phyloP scores from a whole-genome alignment of 2,888 invertebrate species.

The Caenorhabditis panamensis region DNA sequence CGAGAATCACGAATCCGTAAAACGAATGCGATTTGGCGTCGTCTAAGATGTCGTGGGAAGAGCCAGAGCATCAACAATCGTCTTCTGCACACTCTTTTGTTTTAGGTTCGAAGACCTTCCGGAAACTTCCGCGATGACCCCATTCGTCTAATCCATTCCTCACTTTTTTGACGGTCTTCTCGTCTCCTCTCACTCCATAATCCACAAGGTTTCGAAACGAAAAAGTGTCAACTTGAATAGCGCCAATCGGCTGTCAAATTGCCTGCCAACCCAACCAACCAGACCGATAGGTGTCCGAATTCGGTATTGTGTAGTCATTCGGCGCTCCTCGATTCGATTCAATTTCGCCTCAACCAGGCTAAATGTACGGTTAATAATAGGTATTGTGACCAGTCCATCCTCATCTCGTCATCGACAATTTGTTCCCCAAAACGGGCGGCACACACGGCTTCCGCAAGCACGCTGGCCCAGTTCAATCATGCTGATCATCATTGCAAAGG shows the following conservation, averaged over 20 bases:
- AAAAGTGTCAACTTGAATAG: conserved; percentile 56
- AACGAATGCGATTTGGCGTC: not conserved
- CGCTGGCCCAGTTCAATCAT: not conserved
- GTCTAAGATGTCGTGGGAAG: conserved; percentile 19
- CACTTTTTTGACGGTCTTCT: conserved; percentile 13
- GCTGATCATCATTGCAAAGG: conserved; percentile 22
- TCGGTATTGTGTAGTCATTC: conserved; percentile 22
- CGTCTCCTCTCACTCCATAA: conserved; percentile 17
- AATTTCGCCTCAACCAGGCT: conserved; percentile 39
- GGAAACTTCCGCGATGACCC: conserved; percentile 28
- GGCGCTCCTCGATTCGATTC: conserved; percentile 24
- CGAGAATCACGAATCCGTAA: no score
- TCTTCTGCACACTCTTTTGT: not conserved
- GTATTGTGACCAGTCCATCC: conserved; percentile 46
- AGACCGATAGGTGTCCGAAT: conserved; percentile 46
- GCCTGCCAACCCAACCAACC: conserved; percentile 49
- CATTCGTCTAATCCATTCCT: conserved; percentile 15
- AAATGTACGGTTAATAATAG: conserved; percentile 62
- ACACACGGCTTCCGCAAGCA: not conserved
- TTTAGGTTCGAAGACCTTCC: conserved; percentile 10
- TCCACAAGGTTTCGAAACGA: conserved; percentile 41
- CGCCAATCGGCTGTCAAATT: conserved; percentile 51
- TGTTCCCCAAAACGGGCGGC: not conserved
- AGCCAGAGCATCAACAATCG: not conserved
- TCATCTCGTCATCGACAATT: conserved; percentile 33